Base-by-base conservation (phyloP, 2,797 vertebrate species). In the Taenioides sp. region DNA sequence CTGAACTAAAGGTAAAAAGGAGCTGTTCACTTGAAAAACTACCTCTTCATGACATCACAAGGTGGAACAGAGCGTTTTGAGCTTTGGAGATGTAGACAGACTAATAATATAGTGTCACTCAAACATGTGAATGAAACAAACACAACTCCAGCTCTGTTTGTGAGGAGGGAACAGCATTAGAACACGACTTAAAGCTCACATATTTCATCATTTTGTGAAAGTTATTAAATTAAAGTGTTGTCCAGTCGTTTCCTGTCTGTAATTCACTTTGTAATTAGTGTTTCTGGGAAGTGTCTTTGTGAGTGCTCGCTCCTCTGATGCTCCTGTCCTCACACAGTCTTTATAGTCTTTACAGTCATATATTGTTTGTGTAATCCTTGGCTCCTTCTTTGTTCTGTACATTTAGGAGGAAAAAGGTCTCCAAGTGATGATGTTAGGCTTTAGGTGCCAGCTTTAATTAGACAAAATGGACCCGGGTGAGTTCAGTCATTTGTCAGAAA, bases 251-350 rank as follows among this genome's bases (percentile, higher is more conserved):
- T 84, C 65, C 77, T 70, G 74, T 0, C 65, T 57, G 0, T 76
- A 73, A 86, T 84, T 50, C 69, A 37, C 49, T 61, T 79, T 84
- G 83, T 84, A 80, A 76, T 84, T 83, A 87, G 71, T 60, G 22
- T 31, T 83, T 79, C 69, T 73, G 50, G 69, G 87, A 74, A 57
- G 40, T 54, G 67, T 28, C 22, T 47, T 7, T 49, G 50, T 20
- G 61, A 67, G n/a, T 27, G 71, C 62, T 27, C 75, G 12, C 61
- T 76, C 55, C 1, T 34, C 17, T 71, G 17, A 76, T 70, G 65
- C 50, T 22, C 25, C 28, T 63, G 74, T 72, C 67, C 61, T 50
- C 65, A 64, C 59, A 47, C 22, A 47, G 72, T 71, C 63, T 74
- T 67, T 37, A 7, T 34, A 34, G 31, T 6, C 7, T 34, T 34